Evolutionary conservation across 2,113 vertebrate genomes (phyloP).

Genomic region (Ceyx cyanopectus): DNA sequence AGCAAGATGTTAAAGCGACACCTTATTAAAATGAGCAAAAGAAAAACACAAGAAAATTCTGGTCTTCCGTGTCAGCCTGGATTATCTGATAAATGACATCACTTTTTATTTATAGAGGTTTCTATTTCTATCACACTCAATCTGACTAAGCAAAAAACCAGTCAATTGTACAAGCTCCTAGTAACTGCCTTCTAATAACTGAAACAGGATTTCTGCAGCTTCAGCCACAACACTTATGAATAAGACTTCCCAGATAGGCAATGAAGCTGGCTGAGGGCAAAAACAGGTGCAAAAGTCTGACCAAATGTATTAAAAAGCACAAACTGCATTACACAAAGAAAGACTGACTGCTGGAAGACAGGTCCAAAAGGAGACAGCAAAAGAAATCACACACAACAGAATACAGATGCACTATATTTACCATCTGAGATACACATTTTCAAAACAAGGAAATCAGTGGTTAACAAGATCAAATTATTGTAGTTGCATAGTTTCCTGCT

Average conservation of each 20-base stretch:
- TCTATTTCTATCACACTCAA: neutral
- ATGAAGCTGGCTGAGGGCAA: neutral
- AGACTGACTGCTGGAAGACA: neutral
- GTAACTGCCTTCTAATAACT: neutral
- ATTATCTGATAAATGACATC: neutral
- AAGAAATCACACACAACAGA: neutral
- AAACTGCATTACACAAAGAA: neutral
- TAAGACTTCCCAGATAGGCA: neutral
- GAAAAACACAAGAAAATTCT: neutral
- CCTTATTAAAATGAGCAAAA: neutral
- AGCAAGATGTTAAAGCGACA: neutral
- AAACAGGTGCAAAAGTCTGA: neutral
- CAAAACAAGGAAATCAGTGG: neutral
- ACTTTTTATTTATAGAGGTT: neutral
- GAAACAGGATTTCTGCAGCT: neutral
- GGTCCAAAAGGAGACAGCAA: neutral
- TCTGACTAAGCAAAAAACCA: neutral
- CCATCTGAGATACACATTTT: neutral
- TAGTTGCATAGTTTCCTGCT: neutral
- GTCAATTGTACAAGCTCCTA: neutral
- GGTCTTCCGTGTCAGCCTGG: neutral
- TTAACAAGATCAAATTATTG: conserved; percentile 9
- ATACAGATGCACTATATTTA: neutral
- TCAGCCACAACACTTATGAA: neutral
- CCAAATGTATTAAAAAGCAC: neutral